phyloP scores from a whole-genome alignment of 2,888 invertebrate species.

The Cosmia trapezina region DNA sequence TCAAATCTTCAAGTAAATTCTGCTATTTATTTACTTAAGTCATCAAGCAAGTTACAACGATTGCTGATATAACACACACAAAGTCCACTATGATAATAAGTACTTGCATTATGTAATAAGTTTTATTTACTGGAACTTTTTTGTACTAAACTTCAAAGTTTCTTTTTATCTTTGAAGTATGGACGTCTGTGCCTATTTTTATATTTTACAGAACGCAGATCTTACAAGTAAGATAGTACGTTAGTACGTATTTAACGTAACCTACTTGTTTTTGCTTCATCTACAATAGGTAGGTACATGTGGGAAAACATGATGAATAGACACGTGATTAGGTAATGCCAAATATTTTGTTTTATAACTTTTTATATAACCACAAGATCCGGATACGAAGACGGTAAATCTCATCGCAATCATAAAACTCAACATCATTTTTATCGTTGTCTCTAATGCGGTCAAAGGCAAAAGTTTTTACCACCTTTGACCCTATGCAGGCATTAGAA shows the following conservation, averaged over 20 bases:
- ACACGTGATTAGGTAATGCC: background rate
- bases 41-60: background rate
- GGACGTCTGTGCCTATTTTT: background rate
- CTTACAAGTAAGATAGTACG: too few relatives aligned
- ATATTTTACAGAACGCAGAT: background rate
- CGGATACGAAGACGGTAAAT: background rate
- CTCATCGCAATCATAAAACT: background rate
- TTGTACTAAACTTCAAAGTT: background rate
- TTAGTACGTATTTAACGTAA: background rate
- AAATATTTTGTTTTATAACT: background rate
- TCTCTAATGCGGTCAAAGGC: slow-evolving; percentile 26
- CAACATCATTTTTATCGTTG: background rate
- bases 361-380: background rate
- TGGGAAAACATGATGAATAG: background rate
- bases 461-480: slow-evolving; percentile 9
- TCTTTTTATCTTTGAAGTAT: background rate
- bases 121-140: too few relatives aligned
- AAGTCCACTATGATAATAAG: background rate
- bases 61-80: background rate
- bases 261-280: too few relatives aligned
- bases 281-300: background rate
- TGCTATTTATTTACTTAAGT: background rate
- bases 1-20: background rate
- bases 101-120: background rate
- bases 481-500: slow-evolving; percentile 25